Evolutionary conservation across 2,797 vertebrate species (phyloP).

Genomic region (Chaetodon trifasciatus): DNA sequence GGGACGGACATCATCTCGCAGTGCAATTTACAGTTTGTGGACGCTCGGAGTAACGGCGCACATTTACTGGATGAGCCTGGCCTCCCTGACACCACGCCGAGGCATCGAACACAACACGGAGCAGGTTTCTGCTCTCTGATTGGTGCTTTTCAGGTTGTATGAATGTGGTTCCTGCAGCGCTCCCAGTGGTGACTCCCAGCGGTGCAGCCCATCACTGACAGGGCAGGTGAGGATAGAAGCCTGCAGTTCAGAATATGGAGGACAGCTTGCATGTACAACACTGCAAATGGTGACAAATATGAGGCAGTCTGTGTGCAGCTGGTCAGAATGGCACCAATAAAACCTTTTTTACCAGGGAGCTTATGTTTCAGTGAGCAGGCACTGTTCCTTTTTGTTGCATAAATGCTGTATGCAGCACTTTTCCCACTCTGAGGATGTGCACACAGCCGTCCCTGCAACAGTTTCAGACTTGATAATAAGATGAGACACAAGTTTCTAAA

Average conservation of each 20-base stretch:
- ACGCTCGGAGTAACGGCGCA: slow-evolving; percentile 52
- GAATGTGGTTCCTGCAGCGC: slow-evolving; percentile 2
- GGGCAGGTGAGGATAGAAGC: neutral
- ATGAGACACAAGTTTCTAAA: neutral
- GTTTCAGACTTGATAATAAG: neutral
- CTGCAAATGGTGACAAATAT: slow-evolving; percentile 26
- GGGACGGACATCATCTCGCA: slow-evolving; percentile 75
- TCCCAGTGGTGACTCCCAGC: slow-evolving; percentile 24
- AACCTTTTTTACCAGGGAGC: slow-evolving; percentile 10
- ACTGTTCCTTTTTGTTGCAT: slow-evolving; percentile 1
- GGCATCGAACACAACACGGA: slow-evolving; percentile 11
- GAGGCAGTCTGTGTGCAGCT: neutral
- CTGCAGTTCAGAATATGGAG: neutral
- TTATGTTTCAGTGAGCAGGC: neutral
- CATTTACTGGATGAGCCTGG: slow-evolving; percentile 38
- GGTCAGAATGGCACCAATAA: slow-evolving; percentile 5
- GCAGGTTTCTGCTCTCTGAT: slow-evolving; percentile 32
- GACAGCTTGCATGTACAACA: neutral
- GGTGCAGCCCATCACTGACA: slow-evolving; percentile 9
- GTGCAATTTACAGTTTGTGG: slow-evolving; percentile 62
- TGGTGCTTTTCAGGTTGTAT: slow-evolving; percentile 24
- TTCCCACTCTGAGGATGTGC: neutral
- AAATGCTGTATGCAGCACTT: neutral
- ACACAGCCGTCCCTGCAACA: neutral
- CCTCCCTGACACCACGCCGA: slow-evolving; percentile 4